Conservation (phyloP, 2,113 vertebrate genomes). For the Glaucidium brasilianum region DNA sequence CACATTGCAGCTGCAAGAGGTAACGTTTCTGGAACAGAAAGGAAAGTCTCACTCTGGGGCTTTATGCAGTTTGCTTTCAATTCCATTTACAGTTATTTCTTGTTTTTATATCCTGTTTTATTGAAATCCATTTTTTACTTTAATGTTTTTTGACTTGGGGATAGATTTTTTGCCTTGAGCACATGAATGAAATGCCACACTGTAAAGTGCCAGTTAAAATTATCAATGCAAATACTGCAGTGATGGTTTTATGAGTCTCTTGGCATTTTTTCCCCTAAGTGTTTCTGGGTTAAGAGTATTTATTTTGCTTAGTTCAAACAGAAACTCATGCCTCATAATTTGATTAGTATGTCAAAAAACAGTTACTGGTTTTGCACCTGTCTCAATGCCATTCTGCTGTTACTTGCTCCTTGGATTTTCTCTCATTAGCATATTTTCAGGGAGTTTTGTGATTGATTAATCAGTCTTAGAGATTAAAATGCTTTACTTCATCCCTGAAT, state of each 20-base stretch:
- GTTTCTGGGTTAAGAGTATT: conserved; percentile 3
- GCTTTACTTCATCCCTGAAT: neutral
- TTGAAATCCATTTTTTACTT: conserved; percentile 66
- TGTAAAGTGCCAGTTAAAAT: conserved; percentile 28
- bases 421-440: neutral
- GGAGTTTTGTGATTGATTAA: neutral
- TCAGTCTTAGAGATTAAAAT: neutral
- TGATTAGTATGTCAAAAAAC: neutral
- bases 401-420: neutral
- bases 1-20: conserved; percentile 16
- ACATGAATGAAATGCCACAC: neutral
- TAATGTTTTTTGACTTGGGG: conserved; percentile 19
- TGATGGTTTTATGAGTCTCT: neutral
- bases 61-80: conserved; percentile 52
- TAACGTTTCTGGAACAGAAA: conserved; percentile 8
- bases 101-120: conserved; percentile 61
- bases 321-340: neutral
- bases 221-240: conserved; percentile 12
- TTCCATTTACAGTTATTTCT: conserved; percentile 61
- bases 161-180: conserved; percentile 43
- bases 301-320: conserved; percentile 3
- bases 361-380: neutral
- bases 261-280: neutral
- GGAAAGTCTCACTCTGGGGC: neutral
- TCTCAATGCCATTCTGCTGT: neutral